Base-by-base conservation (phyloP, 2,888 invertebrate genomes). In the Dromius quadrimaculatus region DNA sequence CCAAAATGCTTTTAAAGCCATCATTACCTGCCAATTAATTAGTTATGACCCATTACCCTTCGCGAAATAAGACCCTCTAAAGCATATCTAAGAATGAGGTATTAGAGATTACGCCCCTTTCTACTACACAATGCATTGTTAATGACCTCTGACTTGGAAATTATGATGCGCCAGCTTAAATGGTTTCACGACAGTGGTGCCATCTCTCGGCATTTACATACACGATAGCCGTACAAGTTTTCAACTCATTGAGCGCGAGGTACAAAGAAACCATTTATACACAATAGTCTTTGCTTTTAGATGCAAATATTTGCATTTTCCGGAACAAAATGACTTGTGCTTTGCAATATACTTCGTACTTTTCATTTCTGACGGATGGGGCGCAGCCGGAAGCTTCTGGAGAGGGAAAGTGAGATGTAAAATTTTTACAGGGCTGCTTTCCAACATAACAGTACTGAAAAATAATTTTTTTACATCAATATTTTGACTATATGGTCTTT, bases 251-350 rank as follows among this genome's bases (percentile, higher is more conserved):
- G 34, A 59, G 36, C 36, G 28, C 28, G 22, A 19, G 6, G 54
- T 22, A 66, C 66, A 66, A 54, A 66, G 54, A 54, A 11, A 38
- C 66, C 57, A 54, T 66, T 66, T 66, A 66, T 28, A 54, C 45
- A 41, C 36, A 47, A 50, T 19, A 34, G 34, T 34, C 34, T 59
- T 11, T 38, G 62, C 23, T 54, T 34, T 34, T 11, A 23, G 66
- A 66, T 66, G 50, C 66, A 66, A 66, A 66, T 66, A 66, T 66
- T 66, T 66, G 57, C 66, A 50, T 32, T 66, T 66, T 54, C 57
- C 66, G 43, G 57, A 54, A 57, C 41, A 54, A 38, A 57, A 66
- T 66, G 50, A 66, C 57, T 66, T 36, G 23, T 66, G 23, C 50
- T 50, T 50, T 65, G 38, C 54, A 50, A n/a, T n/a, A n/a, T n/a